phyloP scores from a whole-genome alignment of 2,888 invertebrate genomes.

The Koerneria pararmatus region DNA sequence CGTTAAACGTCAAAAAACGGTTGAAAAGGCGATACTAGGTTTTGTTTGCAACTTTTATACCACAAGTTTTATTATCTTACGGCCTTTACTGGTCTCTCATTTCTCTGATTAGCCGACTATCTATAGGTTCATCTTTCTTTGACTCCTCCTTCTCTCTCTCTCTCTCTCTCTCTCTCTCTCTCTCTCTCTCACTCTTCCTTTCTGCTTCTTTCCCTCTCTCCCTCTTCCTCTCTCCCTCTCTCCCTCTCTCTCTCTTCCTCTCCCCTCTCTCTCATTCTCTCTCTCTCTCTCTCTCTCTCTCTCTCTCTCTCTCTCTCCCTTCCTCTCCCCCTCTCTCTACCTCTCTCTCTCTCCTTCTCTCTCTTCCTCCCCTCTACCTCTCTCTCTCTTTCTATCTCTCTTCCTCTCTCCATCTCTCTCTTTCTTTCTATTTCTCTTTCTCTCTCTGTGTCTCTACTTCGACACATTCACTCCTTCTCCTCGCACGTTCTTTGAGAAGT shows the following conservation, averaged over 20 bases:
- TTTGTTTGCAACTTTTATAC: no score
- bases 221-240: conserved; percentile 3
- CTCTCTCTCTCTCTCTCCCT: conserved; percentile 4
- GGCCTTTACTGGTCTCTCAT: no score
- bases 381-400: background rate
- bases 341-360: conserved; percentile 21
- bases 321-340: conserved; percentile 11
- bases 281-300: background rate
- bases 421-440: background rate
- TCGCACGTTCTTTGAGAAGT: no score
- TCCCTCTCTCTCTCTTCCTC: conserved; percentile 3
- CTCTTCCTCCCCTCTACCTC: background rate
- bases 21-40: no score
- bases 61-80: no score
- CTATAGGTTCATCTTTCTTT: background rate
- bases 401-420: background rate
- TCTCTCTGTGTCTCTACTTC: no score
- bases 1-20: no score
- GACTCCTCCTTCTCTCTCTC: conserved; percentile 8
- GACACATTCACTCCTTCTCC: no score
- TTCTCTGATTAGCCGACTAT: background rate
- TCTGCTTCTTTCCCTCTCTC: conserved; percentile 12
- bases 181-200: background rate
- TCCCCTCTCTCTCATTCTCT: background rate
- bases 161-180: background rate